These are phyloP conservation scores for Ranitomeya variabilis DNA, from an alignment of 2,113 vertebrate species.

Conservation along the genomic window DNA sequence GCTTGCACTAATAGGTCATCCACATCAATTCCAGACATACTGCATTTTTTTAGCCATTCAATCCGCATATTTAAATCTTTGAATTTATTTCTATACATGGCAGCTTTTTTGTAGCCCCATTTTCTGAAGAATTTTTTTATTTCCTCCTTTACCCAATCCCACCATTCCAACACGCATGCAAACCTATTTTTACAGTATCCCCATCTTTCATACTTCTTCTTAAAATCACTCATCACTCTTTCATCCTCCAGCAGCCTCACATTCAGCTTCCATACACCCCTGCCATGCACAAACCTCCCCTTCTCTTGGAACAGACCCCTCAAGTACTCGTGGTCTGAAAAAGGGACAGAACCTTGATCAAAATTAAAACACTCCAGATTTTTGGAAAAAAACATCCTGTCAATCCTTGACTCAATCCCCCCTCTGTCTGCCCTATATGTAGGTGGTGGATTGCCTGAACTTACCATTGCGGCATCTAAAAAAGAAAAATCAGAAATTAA, in stretches of 20 bases:
- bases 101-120: too few relatives aligned
- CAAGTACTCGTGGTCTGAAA: too few relatives aligned
- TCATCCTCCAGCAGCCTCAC: background rate
- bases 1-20: background rate
- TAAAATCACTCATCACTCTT: background rate
- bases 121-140: background rate
- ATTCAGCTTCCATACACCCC: slow-evolving; percentile 6
- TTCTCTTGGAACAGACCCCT: too few relatives aligned
- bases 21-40: background rate
- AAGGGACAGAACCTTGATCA: too few relatives aligned
- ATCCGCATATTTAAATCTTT: background rate
- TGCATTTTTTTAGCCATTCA: background rate
- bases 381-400: background rate
- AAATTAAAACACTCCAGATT: background rate
- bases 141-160: background rate
- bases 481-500: too few relatives aligned
- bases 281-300: background rate
- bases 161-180: background rate
- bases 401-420: background rate
- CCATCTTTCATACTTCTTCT: background rate
- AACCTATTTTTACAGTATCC: background rate
- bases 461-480: too few relatives aligned
- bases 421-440: background rate
- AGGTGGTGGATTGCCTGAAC: background rate
- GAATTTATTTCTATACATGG: background rate